Evolutionary conservation across 2,113 vertebrate species (phyloP).

Genomic region (Mus musculus): GRCm39 chr1:184994001-184994500

Average conservation of each 20-base stretch:
- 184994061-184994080: neutral
- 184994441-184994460: neutral
- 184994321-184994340: neutral
- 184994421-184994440: neutral
- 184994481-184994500: neutral
- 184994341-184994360: neutral
- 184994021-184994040: neutral
- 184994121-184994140: neutral
- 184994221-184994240: neutral
- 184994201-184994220: neutral
- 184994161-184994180: neutral
- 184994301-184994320: neutral
- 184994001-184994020: neutral
- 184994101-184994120: neutral
- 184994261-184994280: neutral
- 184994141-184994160: neutral
- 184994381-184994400: neutral
- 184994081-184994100: neutral
- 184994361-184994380: neutral
- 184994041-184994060: neutral
- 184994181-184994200: neutral
- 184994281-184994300: neutral
- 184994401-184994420: neutral
- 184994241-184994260: neutral
- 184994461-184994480: too few relatives aligned